Evolutionary conservation across 2,888 invertebrate species (phyloP), one percentile per base, ranked within the genome.

Genomic region (Limenitis camilla): DNA sequence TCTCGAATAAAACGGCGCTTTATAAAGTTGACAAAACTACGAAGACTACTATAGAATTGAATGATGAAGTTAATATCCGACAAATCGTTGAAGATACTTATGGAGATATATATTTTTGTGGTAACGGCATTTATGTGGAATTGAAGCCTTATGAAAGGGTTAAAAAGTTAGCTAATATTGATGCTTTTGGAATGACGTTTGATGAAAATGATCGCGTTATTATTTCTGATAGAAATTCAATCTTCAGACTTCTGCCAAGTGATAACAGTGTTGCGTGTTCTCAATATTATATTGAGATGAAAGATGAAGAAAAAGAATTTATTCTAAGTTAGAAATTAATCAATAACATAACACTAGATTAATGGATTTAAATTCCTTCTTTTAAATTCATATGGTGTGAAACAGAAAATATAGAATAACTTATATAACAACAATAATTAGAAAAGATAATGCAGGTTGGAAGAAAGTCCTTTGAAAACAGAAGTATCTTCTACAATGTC

Each of bases 1-100:
- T 74, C 36, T 69, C 77, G 0, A 85, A 85, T 39, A 78, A 74
- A 65, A 83, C 85, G 0, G 85, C 84, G 0, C 55, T 84, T n/a
- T 84, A 74, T 42, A 82, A 81, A 71, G 69, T 84, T 1, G 77
- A 76, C 27, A 72, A 61, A 7, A 50, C 58, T 0, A 60, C 51
- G 1, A 70, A 56, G 28, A 56, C 64, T 1, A 61, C 75, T 0
- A 56, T 72, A 5, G 54, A 75, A 30, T 45, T 85, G 3, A 65
- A 64, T 35, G 82, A 83, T 54, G 71, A 74, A n/a, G 59, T 78
- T 0, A 59, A 63, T 6, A 60, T 81, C 0, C 58, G 80, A 40
- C 82, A 84, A 53, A 81, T 85, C 6, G 67, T 64, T 0, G 81
- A 85, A 61, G 85, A 85, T 49, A 63, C 59, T 0, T 81, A 74